Evolutionary conservation across 2,797 vertebrate species (phyloP).

Genomic region (Hypotaenidia okinawae): DNA sequence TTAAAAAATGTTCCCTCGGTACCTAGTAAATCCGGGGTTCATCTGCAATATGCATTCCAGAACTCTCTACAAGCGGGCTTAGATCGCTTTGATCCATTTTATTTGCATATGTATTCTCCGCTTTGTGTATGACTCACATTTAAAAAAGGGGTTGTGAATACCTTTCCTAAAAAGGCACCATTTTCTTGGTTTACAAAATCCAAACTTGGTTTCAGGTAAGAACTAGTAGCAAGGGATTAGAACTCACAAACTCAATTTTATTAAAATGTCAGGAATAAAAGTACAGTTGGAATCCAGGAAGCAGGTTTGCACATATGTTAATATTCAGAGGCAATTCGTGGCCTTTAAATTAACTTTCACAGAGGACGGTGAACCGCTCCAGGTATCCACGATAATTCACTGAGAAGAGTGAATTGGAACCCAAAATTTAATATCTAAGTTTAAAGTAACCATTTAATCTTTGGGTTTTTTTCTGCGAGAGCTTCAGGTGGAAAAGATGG

Average conservation of each 20-base stretch:
- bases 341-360: constrained; percentile 17
- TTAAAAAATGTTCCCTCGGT: neutral
- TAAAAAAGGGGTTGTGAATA: neutral
- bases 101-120: neutral
- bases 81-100: neutral
- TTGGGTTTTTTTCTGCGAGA: neutral
- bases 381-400: neutral
- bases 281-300: neutral
- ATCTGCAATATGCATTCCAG: neutral
- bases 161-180: neutral
- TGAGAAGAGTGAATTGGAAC: neutral
- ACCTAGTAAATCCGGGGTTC: constrained; percentile 3
- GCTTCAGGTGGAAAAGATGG: constrained; percentile 33
- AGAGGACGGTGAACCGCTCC: neutral
- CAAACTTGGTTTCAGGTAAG: neutral
- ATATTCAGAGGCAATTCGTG: neutral
- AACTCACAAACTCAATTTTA: neutral
- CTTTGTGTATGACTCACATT: neutral
- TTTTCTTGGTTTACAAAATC: neutral
- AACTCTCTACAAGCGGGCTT: neutral
- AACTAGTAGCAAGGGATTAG: neutral
- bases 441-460: constrained; percentile 3
- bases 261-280: neutral
- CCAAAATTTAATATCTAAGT: neutral
- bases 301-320: neutral